Evolutionary conservation across 2,797 vertebrate genomes (phyloP), one percentile per base, ranked within the genome.

Genomic region (Pitangus sulphuratus): DNA sequence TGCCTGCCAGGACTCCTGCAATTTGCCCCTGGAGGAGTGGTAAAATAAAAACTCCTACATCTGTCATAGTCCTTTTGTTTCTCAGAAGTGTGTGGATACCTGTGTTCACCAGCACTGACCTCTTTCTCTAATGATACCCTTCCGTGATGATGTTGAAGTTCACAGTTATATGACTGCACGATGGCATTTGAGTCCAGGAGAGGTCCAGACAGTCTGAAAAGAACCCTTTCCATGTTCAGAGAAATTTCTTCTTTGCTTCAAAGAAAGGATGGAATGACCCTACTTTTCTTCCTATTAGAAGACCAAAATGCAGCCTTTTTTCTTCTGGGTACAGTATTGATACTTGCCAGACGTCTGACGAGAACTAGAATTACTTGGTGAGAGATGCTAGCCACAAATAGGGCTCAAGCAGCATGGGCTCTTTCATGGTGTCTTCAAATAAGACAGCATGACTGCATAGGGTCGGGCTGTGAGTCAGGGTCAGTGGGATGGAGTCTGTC

Each of bases 381-480:
- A 87, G 51, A 42, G 3, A 8, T 6, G 30, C 19, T 79, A 61
- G 40, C n/a, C 42, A 61, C 56, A 20, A 58, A 89, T 8, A 51
- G 42, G 31, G 53, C 39, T 71, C 21, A 48, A 2, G 3, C 9
- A 75, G 39, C 35, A 33, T 1, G 1, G 44, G 6, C 4, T 78
- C 48, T 50, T 83, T 58, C 44, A 24, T 14, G 30, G 25, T 44
- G 11, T 66, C 33, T 88, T 65, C 65, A 58, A 45, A 77, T 8
- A 37, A 8, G 53, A 64, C 35, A 31, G 24, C 0, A 0, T 8
- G 37, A 66, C 25, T 14, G 11, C 0, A 0, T 22, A 56, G 68
- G 18, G 70, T 50, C 0, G 11, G 22, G 19, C 68, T 81, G 22
- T 12, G 35, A 78, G 64, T 44, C 68, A 37, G 17, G n/a, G 50